A percentile compares a stretch with the other conserved stretches of the same genome.
Evolutionary conservation across 2,888 invertebrate genomes (phyloP).

Genomic region (Acanthosepion lycidas): DNA sequence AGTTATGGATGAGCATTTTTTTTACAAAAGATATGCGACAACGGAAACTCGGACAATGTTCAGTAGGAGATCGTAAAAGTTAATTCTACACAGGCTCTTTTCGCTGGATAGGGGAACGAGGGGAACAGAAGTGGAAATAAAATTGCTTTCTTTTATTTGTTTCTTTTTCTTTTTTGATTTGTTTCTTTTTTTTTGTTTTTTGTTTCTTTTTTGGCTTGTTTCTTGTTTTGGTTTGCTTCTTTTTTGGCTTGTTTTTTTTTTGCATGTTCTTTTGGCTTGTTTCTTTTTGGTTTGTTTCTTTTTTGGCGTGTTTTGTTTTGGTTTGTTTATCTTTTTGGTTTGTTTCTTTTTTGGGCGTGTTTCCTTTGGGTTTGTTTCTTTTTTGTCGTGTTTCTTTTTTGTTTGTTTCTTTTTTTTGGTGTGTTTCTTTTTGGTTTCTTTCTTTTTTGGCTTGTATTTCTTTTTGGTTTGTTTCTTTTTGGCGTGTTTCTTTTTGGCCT

Average conservation of each 20-base stretch:
- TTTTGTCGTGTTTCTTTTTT: background rate
- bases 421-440: background rate
- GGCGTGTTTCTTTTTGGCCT: too few species aligned
- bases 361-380: background rate
- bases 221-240: background rate
- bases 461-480: background rate
- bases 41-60: background rate
- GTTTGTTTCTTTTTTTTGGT: fast-evolving
- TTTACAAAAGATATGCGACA: background rate
- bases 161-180: background rate
- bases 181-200: background rate
- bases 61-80: background rate
- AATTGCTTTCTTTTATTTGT: background rate
- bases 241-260: background rate
- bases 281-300: background rate
- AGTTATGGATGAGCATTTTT: too few species aligned
- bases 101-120: background rate
- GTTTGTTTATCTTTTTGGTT: background rate
- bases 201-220: background rate
- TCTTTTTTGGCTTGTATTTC: background rate
- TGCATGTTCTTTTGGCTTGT: too few species aligned
- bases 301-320: background rate
- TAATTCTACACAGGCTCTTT: background rate
- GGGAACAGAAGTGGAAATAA: background rate
- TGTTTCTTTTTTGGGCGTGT: background rate